Evolutionary conservation across 2,113 vertebrate genomes (phyloP).

Genomic region (Festucalex cinctus): DNA sequence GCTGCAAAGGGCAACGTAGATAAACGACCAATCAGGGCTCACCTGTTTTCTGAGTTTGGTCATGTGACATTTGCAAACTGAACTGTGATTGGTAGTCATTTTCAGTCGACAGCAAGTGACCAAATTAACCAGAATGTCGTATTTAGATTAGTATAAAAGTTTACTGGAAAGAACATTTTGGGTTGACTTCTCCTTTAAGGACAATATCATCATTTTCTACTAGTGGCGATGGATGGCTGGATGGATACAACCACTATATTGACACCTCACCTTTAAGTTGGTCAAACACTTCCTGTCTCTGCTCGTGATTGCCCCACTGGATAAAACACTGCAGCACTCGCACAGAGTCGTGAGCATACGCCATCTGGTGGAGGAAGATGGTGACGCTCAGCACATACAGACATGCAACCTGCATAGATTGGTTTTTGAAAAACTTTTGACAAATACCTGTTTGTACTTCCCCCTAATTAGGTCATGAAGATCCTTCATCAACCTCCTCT

Average conservation of each 20-base stretch:
- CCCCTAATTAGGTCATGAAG: constrained; percentile 83
- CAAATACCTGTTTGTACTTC: constrained; percentile 84
- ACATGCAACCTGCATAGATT: neutral
- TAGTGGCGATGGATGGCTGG: neutral
- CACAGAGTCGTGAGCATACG: constrained; percentile 91
- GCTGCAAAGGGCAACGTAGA: too few species aligned
- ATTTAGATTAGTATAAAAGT: too few species aligned
- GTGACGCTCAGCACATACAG: neutral
- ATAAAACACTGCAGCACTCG: constrained; percentile 93
- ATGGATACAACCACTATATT: neutral
- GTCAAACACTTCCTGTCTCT: constrained; percentile 82
- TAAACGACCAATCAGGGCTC: too few species aligned
- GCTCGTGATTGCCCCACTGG: constrained; percentile 82
- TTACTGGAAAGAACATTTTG: too few species aligned
- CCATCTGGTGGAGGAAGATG: constrained; percentile 74
- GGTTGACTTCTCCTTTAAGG: too few species aligned
- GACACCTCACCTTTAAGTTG: constrained; percentile 82
- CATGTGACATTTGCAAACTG: too few species aligned
- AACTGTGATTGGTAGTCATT: too few species aligned
- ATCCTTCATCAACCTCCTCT: constrained; percentile 81
- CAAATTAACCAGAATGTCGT: too few species aligned
- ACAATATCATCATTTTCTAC: too few species aligned
- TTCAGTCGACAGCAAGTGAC: too few species aligned
- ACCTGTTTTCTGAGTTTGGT: too few species aligned
- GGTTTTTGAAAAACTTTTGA: neutral